Evolutionary conservation across 2,113 vertebrate species (phyloP).

Genomic region (Orycteropus afer): DNA sequence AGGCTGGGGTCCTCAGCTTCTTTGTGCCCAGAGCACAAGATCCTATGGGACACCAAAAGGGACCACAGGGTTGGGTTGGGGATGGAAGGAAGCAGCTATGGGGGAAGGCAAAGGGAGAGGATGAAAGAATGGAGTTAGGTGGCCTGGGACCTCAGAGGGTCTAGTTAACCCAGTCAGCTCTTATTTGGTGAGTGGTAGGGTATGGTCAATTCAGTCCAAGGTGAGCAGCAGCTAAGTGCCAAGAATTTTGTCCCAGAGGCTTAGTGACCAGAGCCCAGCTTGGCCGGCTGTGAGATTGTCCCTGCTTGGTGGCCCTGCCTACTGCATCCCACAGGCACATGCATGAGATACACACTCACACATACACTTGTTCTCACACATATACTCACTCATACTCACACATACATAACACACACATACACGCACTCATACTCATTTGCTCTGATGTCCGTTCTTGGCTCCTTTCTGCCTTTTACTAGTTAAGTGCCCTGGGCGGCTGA

Average conservation of each 20-base stretch:
- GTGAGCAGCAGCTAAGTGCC: not conserved
- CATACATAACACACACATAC: too few relatives aligned
- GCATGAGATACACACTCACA: rapidly evolving
- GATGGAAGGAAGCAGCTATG: not conserved
- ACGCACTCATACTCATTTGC: not conserved
- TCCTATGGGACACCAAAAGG: not conserved
- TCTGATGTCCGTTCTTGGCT: not conserved
- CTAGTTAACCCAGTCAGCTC: not conserved
- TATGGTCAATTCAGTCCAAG: not conserved
- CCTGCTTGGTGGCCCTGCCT: not conserved
- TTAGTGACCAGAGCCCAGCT: not conserved
- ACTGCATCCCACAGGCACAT: not conserved
- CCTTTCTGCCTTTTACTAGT: not conserved
- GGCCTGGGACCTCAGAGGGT: not conserved
- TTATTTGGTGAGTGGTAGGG: not conserved
- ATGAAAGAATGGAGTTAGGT: not conserved
- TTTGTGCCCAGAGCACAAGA: not conserved
- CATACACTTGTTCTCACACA: too few relatives aligned
- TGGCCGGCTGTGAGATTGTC: not conserved
- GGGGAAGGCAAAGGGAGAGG: not conserved
- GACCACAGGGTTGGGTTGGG: not conserved
- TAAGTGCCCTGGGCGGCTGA: not conserved
- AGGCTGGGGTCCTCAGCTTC: not conserved
- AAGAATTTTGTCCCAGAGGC: not conserved
- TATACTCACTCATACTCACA: not conserved